Conservation (phyloP, 2,888 invertebrate genomes). For the Lottia gigantea region DNA sequence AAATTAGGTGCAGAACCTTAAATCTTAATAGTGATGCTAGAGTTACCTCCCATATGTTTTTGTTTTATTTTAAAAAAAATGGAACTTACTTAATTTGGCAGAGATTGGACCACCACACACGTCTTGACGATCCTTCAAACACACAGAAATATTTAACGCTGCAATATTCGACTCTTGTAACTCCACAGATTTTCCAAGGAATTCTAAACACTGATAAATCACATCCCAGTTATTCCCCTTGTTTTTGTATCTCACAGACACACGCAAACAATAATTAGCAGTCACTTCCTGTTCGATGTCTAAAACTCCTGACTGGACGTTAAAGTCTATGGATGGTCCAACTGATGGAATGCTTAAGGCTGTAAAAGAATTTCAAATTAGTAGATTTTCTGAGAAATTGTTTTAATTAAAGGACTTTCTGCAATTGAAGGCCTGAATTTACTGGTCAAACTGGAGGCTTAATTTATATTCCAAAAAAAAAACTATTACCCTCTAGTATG, state of each 20-base stretch:
- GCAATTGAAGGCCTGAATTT: too few relatives aligned
- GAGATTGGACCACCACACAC: constrained; percentile 52
- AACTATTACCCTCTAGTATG: too few relatives aligned
- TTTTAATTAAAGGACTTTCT: too few relatives aligned
- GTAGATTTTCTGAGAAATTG: too few relatives aligned
- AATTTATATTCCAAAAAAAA: too few relatives aligned
- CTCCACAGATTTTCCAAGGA: constrained; percentile 29
- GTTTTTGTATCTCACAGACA: constrained; percentile 40
- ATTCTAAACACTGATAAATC: constrained; percentile 35
- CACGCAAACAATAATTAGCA: constrained; percentile 48
- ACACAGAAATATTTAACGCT: constrained; percentile 54
- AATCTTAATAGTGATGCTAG: too few relatives aligned
- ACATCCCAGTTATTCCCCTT: constrained; percentile 42
- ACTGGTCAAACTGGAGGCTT: too few relatives aligned
- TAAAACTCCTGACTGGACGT: constrained; percentile 31
- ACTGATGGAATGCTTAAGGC: constrained; percentile 48
- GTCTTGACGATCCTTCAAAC: constrained; percentile 49
- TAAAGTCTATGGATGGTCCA: constrained; percentile 40
- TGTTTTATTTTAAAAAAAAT: too few relatives aligned
- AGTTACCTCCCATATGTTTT: too few relatives aligned
- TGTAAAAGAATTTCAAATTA: constrained; percentile 34
- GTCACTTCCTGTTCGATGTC: constrained; percentile 37
- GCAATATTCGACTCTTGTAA: constrained; percentile 38
- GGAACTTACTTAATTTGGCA: constrained; percentile 48
- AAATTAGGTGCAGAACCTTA: too few relatives aligned